phyloP scores from a whole-genome alignment of 2,113 vertebrate genomes.

The Platycercus adscitus region DNA sequence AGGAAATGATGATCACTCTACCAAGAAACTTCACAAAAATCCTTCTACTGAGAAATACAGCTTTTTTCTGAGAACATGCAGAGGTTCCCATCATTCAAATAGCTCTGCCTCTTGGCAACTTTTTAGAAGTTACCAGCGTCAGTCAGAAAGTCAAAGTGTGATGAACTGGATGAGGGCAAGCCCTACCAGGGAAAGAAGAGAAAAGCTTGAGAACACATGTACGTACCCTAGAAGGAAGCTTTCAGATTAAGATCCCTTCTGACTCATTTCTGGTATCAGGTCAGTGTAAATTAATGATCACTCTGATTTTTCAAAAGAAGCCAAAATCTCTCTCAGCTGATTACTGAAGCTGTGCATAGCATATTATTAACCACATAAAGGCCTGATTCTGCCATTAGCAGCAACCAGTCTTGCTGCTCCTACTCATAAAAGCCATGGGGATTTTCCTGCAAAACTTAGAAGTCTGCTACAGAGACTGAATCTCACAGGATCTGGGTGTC shows the following conservation, averaged over 20 bases:
- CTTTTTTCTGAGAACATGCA: not conserved
- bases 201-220: not conserved
- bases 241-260: slow-evolving; percentile 16
- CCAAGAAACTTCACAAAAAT: not conserved
- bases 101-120: not conserved
- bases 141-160: slow-evolving; percentile 12
- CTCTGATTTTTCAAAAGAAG: slow-evolving; percentile 10
- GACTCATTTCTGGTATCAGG: slow-evolving; percentile 28
- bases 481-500: not conserved
- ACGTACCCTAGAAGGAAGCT: not conserved
- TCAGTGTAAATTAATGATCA: slow-evolving; percentile 9
- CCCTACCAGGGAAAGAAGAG: not conserved
- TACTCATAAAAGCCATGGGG: not conserved
- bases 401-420: not conserved
- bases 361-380: not conserved
- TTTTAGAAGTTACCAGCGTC: not conserved
- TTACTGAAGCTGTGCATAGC: not conserved
- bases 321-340: not conserved
- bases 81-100: not conserved
- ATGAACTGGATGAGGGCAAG: not conserved
- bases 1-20: not conserved
- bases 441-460: not conserved
- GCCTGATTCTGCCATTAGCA: not conserved
- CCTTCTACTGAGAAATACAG: not conserved
- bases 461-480: not conserved